These are phyloP conservation scores for Charaxes varanes DNA, from an alignment of 1,140 invertebrate genomes.

Conservation along the genomic window DNA sequence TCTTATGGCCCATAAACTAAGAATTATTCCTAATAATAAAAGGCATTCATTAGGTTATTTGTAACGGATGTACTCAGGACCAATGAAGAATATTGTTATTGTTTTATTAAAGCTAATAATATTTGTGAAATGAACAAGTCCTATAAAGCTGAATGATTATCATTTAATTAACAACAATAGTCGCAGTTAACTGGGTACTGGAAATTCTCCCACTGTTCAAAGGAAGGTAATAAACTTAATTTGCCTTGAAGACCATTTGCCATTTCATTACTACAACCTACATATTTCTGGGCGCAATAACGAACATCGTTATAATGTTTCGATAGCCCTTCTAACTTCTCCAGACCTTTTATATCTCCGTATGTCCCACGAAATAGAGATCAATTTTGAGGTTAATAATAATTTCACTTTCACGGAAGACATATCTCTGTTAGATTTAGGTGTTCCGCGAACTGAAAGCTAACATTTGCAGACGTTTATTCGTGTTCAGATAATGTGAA, in stretches of 20 bases:
- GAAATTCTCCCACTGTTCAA: slow-evolving; percentile 21
- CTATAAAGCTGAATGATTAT: too few relatives aligned
- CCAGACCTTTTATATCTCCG: slow-evolving; percentile 4
- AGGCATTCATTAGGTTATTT: too few relatives aligned
- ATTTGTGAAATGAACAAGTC: too few relatives aligned
- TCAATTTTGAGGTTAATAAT: slow-evolving; percentile 21
- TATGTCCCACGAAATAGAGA: slow-evolving; percentile 21
- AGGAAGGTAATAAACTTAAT: slow-evolving; percentile 19
- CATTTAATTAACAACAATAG: too few relatives aligned
- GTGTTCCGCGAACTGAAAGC: slow-evolving; percentile 43
- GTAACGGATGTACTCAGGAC: too few relatives aligned
- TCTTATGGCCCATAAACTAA: too few relatives aligned
- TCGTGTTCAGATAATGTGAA: slow-evolving; percentile 31
- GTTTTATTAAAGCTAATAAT: too few relatives aligned
- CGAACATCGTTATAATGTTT: slow-evolving; percentile 27
- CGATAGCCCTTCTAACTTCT: slow-evolving; percentile 14
- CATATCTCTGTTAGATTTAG: slow-evolving; percentile 48
- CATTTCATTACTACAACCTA: slow-evolving; percentile 35
- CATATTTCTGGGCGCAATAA: slow-evolving; percentile 31
- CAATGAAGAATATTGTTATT: too few relatives aligned
- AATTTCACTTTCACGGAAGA: slow-evolving; percentile 43
- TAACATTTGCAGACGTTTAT: slow-evolving; percentile 41
- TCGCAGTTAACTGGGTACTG: too few relatives aligned
- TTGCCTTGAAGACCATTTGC: slow-evolving; percentile 24
- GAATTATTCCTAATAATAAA: too few relatives aligned